Base-by-base conservation (phyloP, 2,797 vertebrate genomes). In the Ctenopoma multispine region DNA sequence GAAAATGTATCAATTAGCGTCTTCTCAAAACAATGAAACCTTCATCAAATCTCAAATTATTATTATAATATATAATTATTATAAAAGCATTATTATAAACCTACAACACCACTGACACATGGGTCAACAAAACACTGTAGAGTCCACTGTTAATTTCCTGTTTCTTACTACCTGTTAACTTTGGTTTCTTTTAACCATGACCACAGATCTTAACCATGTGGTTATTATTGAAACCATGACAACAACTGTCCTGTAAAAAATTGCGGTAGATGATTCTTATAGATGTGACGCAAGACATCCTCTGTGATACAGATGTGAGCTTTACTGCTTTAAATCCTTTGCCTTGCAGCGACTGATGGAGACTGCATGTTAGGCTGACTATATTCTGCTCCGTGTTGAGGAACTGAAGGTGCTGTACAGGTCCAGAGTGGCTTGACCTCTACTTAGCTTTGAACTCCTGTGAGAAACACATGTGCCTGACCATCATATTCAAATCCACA, bases 381-480 rank as follows among this genome's bases (percentile, higher is more conserved):
- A n/a, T 2, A 15, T 41, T 36, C 8, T 48, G 36, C 58, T 72
- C 13, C 20, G 38, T 62, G 59, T 27, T 31, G 48, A 44, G 24
- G 48, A 77, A n/a, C 43, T 41, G 59, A 63, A 61, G 61, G 64
- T 50, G 63, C 29, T 47, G 34, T 36, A 13, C 10, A 15, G 48
- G 61, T 50, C 64, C 47, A 17, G 6, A 58, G 46, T 54, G 8
- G 36, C 73, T 54, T 68, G 79, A 84, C 79, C 84, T 51, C 47
- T 46, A 46, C 78, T 83, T 73, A 59, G 49, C 69, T 70, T 11
- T 2, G 12, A 41, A 56, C 69, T 63, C 69, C 72, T 63, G 47
- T 55, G 80, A 81, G 48, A 72, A 76, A 63, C 74, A 77, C 29
- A 57, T 75, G 61, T 61, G 51, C 43, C 14, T 27, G 64, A 73